These are phyloP conservation scores for Aporrectodea caliginosa DNA, from an alignment of 1,140 invertebrate species.

Conservation along the genomic window DNA sequence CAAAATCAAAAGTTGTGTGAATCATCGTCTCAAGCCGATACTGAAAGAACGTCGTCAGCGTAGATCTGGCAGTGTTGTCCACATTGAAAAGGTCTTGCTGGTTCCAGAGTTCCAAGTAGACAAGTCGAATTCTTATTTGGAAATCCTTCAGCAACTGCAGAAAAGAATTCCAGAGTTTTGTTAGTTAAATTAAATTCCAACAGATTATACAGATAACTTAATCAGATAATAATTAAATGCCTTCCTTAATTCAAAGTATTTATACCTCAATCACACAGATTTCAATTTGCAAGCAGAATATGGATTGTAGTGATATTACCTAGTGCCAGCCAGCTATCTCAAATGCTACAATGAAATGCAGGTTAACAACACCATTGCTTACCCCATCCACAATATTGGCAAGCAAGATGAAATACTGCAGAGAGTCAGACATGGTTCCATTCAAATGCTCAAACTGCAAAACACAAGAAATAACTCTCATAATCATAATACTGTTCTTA, in stretches of 20 bases:
- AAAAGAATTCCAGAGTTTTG: too few relatives aligned
- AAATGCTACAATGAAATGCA: not conserved
- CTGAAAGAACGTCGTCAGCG: not conserved
- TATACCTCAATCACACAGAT: too few relatives aligned
- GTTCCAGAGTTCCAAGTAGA: slow-evolving; percentile 17
- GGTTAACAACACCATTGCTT: not conserved
- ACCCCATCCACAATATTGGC: slow-evolving; percentile 17
- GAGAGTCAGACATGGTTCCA: not conserved
- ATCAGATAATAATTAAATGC: too few relatives aligned
- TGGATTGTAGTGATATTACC: too few relatives aligned
- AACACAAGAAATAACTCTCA: too few relatives aligned
- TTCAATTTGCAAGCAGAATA: too few relatives aligned
- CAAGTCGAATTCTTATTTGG: not conserved
- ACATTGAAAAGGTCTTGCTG: not conserved
- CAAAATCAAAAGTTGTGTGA: slow-evolving; percentile 12
- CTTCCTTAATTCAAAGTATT: too few relatives aligned
- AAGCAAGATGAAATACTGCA: not conserved
- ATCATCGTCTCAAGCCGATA: slow-evolving; percentile 13
- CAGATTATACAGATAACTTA: too few relatives aligned
- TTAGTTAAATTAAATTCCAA: too few relatives aligned
- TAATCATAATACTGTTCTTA: too few relatives aligned
- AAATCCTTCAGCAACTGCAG: not conserved
- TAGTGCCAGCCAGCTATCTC: too few relatives aligned
- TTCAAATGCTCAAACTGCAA: slow-evolving; percentile 16
- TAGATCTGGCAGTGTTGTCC: not conserved